These are phyloP conservation scores for Pseudorhombus dupliciocellatus DNA, from an alignment of 2,113 vertebrate species.

Conservation along the genomic window DNA sequence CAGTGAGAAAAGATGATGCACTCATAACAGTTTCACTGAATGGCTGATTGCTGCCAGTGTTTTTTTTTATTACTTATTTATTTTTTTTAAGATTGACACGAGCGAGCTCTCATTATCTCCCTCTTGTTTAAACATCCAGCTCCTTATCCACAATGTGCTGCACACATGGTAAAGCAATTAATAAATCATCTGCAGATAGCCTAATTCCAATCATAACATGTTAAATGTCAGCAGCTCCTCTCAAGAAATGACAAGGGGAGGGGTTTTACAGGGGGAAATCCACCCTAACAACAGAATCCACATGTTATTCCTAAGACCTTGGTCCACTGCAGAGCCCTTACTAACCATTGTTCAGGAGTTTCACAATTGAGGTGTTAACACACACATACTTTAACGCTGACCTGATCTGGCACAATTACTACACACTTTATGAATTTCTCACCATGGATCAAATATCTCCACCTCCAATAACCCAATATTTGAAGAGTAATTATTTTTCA, in stretches of 20 bases:
- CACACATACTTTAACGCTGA: not conserved
- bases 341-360: not conserved
- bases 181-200: slow-evolving; percentile 58
- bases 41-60: slow-evolving; percentile 2
- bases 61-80: slow-evolving; percentile 19
- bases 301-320: slow-evolving; percentile 30
- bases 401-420: slow-evolving; percentile 8
- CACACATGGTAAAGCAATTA: slow-evolving; percentile 57
- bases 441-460: slow-evolving; percentile 37
- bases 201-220: slow-evolving; percentile 65
- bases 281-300: slow-evolving; percentile 17
- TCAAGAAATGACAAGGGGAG: slow-evolving; percentile 9
- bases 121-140: slow-evolving; percentile 29
- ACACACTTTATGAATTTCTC: slow-evolving; percentile 9
- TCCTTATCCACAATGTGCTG: slow-evolving; percentile 23
- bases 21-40: slow-evolving; percentile 30
- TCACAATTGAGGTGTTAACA: not conserved
- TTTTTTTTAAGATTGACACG: not conserved
- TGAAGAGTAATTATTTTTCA: slow-evolving; percentile 34
- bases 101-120: slow-evolving; percentile 9
- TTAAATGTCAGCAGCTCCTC: slow-evolving; percentile 59
- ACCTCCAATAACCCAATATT: slow-evolving; percentile 15
- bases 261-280: slow-evolving; percentile 26
- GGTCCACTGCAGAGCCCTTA: not conserved
- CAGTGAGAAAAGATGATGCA: slow-evolving; percentile 41